Base-by-base conservation (phyloP, 2,888 invertebrate species). In the Fragum sueziense region DNA sequence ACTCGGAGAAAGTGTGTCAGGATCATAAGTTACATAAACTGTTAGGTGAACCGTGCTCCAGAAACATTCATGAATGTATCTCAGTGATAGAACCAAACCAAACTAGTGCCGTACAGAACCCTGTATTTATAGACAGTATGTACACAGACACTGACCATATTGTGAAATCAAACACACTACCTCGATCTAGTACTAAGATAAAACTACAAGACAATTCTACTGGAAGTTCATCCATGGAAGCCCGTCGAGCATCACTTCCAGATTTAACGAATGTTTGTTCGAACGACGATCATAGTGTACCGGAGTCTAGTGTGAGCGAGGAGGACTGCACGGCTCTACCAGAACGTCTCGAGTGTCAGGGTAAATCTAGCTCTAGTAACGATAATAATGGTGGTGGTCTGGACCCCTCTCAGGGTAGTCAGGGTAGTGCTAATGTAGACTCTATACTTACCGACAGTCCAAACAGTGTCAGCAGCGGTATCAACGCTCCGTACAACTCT, bases 381-480 rank as follows among this genome's bases (percentile, higher is more conserved):
- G 88, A 88, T 51, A 80, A 80, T 62, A 71, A 70, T 33, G 72
- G 69, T 52, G 34, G 61, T 57, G 70, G 51, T 27, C 25, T 73
- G 9, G 70, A 73, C 22, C 70, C 74, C 14, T 57, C 54, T 33
- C 71, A 72, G 52, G 61, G 54, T 0, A 70, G 70, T 37, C 75
- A 76, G 27, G 80, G 81, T 47, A 84, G 85, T 77, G 85, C 84
- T 57, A 74, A 88, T n/a, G 72, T 88, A 9, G 90, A 90, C 80
- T 89, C 90, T 1, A 88, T 90, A 34, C 85, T 91, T 29, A 91
- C 91, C 14, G 90, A 90, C 83, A 90, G 90, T 79, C 90, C 91
- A 7, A 85, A 87, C 76, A 90, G 89, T 80, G 88, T 87, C 0
- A 84, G 88, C 59, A 90, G 90, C 78, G 91, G 91, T 31, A 87